Percentiles rank a stretch among this genome's conserved stretches.
Conservation (phyloP, 2,888 invertebrate genomes). For the Athrips mouffetella region DNA sequence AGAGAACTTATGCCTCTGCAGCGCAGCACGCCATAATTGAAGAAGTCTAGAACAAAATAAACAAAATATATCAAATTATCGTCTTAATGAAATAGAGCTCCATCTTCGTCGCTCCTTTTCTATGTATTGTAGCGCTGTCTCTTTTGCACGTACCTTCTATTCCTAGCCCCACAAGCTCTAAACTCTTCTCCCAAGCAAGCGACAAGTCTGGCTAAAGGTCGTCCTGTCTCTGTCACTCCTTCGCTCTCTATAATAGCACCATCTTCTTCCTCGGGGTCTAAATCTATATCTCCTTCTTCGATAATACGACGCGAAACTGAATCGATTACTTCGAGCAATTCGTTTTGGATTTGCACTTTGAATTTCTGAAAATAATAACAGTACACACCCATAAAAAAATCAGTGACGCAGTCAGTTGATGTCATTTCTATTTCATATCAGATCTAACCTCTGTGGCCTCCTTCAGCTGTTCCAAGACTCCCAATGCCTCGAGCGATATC, state of each 20-base stretch:
- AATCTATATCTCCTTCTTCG: constrained; percentile 71
- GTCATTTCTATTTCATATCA: too few relatives aligned
- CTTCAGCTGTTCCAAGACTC: constrained; percentile 88
- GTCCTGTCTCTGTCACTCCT: constrained; percentile 51
- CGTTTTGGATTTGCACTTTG: constrained; percentile 89
- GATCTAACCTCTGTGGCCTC: constrained; percentile 87
- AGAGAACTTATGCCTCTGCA: constrained; percentile 85
- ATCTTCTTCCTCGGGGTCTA: constrained; percentile 51
- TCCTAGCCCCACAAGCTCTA: constrained; percentile 55
- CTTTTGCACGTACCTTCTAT: constrained; percentile 56
- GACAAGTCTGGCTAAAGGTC: constrained; percentile 56
- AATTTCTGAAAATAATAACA: too few relatives aligned
- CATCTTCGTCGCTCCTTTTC: background rate
- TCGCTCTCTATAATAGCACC: constrained; percentile 43
- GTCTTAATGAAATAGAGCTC: background rate
- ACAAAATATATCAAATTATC: background rate
- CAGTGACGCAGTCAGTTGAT: too few relatives aligned
- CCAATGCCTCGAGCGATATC: constrained; percentile 90
- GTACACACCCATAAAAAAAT: too few relatives aligned
- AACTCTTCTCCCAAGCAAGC: constrained; percentile 60
- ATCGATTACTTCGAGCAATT: constrained; percentile 87
- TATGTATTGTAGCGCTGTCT: background rate
- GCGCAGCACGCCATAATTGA: constrained; percentile 89
- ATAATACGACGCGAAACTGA: constrained; percentile 87
- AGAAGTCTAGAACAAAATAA: constrained; percentile 77